Base-by-base conservation (phyloP, 2,888 invertebrate species). In the Nesidiocoris tenuis region DNA sequence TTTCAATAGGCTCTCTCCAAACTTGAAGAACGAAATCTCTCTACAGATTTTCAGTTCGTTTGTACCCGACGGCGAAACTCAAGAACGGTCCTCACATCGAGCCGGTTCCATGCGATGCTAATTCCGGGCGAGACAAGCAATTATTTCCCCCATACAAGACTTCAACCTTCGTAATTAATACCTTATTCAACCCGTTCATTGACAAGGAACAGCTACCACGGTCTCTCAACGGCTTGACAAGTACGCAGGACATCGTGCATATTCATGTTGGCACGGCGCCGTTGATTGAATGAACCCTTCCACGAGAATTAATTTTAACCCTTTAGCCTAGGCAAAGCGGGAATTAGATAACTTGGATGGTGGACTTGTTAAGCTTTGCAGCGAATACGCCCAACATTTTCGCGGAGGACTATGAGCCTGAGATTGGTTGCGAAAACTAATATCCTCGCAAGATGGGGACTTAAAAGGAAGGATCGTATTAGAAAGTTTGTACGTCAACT, bases 151-250 rank as follows among this genome's bases (percentile, higher is more conserved):
- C 39, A 39, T 39, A 39, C 39, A 39, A 39, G 39, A 39, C 39
- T 7, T 3, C 39, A 39, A 12, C 39, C 39, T 21, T 1, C 21
- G 61, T 61, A 61, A 61, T 61, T 61, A 61, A 21, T 12, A 61
- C 61, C 61, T 61, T 61, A 61, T 61, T 61, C 61, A 61, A n/a
- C n/a, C 61, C 61, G 18, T 39, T 39, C 39, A 39, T 39, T 61
- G 5, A 18, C 18, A 18, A 61, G n/a, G 21, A 18, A 61, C 61
- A 1, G 1, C 21, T 59, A n/a, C 18, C 17, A 12, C 39, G n/a
- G n/a, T 12, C 39, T 12, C 39, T 3, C 3, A 3, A 39, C 12
- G 12, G 39, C 39, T 3, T 12, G 39, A 12, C 39, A 39, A 39
- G 39, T 22, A 22, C 9, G 21, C 63, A 63, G 63, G 63, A 63